Percentiles rank a stretch among this genome's conserved stretches.
These are phyloP conservation scores for Nycticorax nycticorax DNA, from an alignment of 2,113 vertebrate species.

Conservation along the genomic window DNA sequence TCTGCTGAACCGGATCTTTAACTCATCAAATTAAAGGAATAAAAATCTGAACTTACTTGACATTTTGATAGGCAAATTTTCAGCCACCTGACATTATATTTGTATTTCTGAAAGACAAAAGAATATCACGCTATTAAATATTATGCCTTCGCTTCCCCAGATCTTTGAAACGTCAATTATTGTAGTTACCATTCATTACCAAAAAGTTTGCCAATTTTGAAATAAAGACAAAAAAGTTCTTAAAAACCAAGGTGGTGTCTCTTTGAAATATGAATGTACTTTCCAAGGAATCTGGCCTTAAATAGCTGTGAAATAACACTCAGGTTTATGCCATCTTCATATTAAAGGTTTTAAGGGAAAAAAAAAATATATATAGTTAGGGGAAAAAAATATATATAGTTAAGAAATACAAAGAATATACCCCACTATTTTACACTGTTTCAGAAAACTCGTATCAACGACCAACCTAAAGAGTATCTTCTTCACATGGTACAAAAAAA, in stretches of 20 bases:
- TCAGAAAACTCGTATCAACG: rapidly evolving
- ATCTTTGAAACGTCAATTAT: background rate
- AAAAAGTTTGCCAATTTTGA: background rate
- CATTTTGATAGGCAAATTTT: conserved; percentile 83
- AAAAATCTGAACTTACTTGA: conserved; percentile 80
- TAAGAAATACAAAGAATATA: background rate
- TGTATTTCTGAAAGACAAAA: conserved; percentile 80
- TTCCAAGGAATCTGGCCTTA: background rate
- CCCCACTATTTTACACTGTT: background rate
- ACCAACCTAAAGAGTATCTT: rapidly evolving
- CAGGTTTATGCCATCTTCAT: background rate
- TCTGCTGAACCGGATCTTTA: background rate
- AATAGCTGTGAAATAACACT: background rate
- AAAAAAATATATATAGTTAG: too few species aligned
- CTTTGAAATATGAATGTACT: background rate
- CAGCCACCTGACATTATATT: conserved; percentile 79
- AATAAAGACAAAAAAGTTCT: background rate
- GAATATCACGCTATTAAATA: conserved; percentile 61
- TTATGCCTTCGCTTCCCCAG: conserved; percentile 13
- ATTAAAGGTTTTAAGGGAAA: too few species aligned
- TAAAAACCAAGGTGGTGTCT: background rate
- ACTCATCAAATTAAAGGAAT: background rate
- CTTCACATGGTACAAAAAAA: background rate
- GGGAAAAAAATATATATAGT: too few species aligned
- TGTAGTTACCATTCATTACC: background rate